Evolutionary conservation across 2,888 invertebrate genomes (phyloP).

Genomic region (Drosophila dives): DNA sequence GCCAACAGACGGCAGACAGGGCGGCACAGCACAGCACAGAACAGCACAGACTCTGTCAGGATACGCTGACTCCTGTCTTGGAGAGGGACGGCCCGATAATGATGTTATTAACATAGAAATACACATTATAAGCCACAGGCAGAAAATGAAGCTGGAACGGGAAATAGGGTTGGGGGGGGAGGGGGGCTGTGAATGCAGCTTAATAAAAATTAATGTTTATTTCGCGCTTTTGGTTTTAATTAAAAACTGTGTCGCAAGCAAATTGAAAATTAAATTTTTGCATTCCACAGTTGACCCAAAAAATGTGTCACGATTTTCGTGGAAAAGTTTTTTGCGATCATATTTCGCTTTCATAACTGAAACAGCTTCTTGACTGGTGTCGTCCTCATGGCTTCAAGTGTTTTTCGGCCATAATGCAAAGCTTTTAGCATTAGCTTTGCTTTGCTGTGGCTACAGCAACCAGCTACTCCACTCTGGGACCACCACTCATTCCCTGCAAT

Average conservation of each 20-base stretch:
- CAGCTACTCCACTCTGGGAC: neutral
- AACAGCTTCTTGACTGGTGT: conserved; percentile 19
- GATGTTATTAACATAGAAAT: conserved; percentile 76
- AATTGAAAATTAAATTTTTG: conserved; percentile 66
- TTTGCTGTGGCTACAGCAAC: conserved; percentile 22
- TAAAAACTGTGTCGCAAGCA: conserved; percentile 70
- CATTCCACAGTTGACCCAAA: conserved; percentile 53
- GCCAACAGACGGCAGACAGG: conserved; percentile 46
- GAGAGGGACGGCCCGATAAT: conserved; percentile 53
- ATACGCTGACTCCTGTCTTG: conserved; percentile 17
- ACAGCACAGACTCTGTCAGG: conserved; percentile 8
- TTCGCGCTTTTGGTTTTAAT: conserved; percentile 71
- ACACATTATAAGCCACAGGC: conserved; percentile 65
- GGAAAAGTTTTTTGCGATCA: conserved; percentile 33
- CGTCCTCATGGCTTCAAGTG: conserved; percentile 52
- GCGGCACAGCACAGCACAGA: conserved; percentile 3
- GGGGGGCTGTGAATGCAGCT: conserved; percentile 6
- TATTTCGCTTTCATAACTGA: conserved; percentile 19
- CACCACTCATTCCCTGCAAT: conserved; percentile 4
- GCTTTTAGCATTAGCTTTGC: conserved; percentile 69
- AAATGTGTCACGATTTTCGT: conserved; percentile 45
- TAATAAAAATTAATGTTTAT: conserved; percentile 75
- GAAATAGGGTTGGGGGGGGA: neutral
- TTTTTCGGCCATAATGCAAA: conserved; percentile 68
- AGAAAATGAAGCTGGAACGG: conserved; percentile 10